Evolutionary conservation across 2,113 vertebrate species (phyloP), one percentile per base, ranked within the genome.

Genomic region (Urocynchramus pylzowi): DNA sequence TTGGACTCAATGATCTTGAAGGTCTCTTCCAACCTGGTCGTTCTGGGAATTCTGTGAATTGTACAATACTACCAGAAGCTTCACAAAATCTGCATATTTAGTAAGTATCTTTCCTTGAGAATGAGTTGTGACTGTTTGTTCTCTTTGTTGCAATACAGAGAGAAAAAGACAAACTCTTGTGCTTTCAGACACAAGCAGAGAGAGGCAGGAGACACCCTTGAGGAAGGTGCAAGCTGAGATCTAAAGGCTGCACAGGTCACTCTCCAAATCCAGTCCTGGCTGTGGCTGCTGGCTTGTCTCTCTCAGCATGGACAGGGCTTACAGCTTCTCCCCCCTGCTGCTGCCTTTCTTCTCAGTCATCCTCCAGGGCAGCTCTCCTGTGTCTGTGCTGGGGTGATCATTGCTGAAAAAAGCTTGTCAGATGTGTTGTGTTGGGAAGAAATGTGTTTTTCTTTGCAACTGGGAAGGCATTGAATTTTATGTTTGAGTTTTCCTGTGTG

Each of bases 171-270:
- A 41, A 76, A 52, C 22, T 41, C 22, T 24, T 42, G 37, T 67
- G 30, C 15, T 70, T 2, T 30, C 30, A 10, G 23, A 54, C 21
- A 7, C 12, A 28, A 27, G 35, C 28, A 57, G 54, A 27, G 54
- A 20, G 21, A 41, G 37, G 21, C 23, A 64, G 41, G 37, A 73
- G 26, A 57, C 17, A 20, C n/a, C 1, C 2, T 18, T 1, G 31
- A 61, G 71, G 59, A 53, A 64, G 31, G 37, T 13, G 37, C 41
- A 30, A 68, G 69, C 47, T 89, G 52, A 68, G 78, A 60, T 60
- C 26, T 6, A 4, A 63, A 85, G 49, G 59, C 21, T 73, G 59
- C n/a, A 19, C 0, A 0, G n/a, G 63, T 90, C 70, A 31, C 28
- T 88, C 57, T 49, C 45, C 49, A n/a, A 65, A 39, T 9, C 3